Conservation (phyloP, 1,140 invertebrate genomes). For the Agrypnia vestita region DNA sequence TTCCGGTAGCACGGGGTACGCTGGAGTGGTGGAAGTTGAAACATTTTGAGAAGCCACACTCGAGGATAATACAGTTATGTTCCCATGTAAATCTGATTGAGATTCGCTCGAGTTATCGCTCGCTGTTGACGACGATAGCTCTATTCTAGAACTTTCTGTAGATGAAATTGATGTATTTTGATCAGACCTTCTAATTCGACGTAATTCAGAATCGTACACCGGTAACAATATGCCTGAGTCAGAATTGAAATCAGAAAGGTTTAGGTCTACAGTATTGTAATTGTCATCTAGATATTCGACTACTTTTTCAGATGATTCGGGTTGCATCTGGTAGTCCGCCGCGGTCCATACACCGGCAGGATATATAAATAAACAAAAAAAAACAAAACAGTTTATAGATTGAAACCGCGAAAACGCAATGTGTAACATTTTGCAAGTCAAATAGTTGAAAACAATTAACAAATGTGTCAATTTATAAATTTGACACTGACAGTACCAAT, state of each 20-base stretch:
- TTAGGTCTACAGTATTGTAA: slow-evolving; percentile 5
- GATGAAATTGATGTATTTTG: slow-evolving; percentile 32
- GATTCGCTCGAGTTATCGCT: slow-evolving; percentile 44
- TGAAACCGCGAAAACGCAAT: not conserved
- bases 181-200: slow-evolving; percentile 46
- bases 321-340: slow-evolving; percentile 4
- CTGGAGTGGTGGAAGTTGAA: slow-evolving; percentile 74
- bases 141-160: slow-evolving; percentile 40
- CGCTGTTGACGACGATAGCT: slow-evolving; percentile 9
- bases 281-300: slow-evolving; percentile 26
- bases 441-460: not conserved
- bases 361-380: slow-evolving; percentile 34
- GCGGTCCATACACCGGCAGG: slow-evolving; percentile 30
- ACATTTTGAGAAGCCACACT: slow-evolving; percentile 43
- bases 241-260: slow-evolving; percentile 2
- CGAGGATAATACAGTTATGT: slow-evolving; percentile 39
- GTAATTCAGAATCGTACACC: slow-evolving; percentile 19
- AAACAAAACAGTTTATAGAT: not conserved
- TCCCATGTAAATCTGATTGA: slow-evolving; percentile 15
- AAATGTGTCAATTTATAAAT: not conserved
- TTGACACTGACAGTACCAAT: slow-evolving; percentile 10
- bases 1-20: slow-evolving; percentile 83
- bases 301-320: slow-evolving; percentile 7
- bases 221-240: slow-evolving; percentile 14
- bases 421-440: slow-evolving; percentile 1